Base-by-base conservation (phyloP, 1,140 invertebrate genomes). In the Bicyclus anynana region DNA sequence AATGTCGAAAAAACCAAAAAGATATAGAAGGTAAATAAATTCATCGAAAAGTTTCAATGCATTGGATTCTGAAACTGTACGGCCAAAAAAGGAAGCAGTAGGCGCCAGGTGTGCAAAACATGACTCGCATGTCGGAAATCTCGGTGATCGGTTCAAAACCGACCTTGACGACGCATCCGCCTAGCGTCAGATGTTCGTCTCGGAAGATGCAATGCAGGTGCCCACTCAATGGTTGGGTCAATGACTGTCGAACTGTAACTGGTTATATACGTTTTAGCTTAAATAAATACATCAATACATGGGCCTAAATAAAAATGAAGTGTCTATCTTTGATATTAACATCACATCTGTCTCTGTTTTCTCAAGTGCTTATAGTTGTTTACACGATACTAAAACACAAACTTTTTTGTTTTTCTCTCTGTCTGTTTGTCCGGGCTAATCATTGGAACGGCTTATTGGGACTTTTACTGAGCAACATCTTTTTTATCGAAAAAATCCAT, bases 121-220 rank as follows among this genome's bases (percentile, higher is more conserved):
- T 17, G 33, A 35, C 12, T 38, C 16, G 29, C 44, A 37, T 56
- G 29, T 37, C 49, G 56, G 49, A 52, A 59, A 59, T 59, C 56
- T 47, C 40, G 29, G 52, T 47, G 18, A 47, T 51, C 40, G 48
- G 29, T 46, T 29, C 26, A 62, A 62, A 51, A 14, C 44, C 26
- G 48, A 37, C 53, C 53, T 62, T 62, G 47, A 50, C 38, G 48
- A 38, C 35, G 52, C 48, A 55, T 56, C 47, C 53, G 53, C 27
- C 26, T 26, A 48, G 29, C 42, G 53, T 56, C 47, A 62, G 53
- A 51, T 56, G 53, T 29, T 62, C 10, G 9, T 49, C 27, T 61
- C 26, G 18, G 12, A 40, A 50, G 17, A 49, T 16, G 56, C 56
- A 59, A 29, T n/a, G n/a, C n/a, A n/a, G 49, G 2, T 59, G 49